phyloP scores from a whole-genome alignment of 2,888 invertebrate species.

The Malthinus seriepunctatus region DNA sequence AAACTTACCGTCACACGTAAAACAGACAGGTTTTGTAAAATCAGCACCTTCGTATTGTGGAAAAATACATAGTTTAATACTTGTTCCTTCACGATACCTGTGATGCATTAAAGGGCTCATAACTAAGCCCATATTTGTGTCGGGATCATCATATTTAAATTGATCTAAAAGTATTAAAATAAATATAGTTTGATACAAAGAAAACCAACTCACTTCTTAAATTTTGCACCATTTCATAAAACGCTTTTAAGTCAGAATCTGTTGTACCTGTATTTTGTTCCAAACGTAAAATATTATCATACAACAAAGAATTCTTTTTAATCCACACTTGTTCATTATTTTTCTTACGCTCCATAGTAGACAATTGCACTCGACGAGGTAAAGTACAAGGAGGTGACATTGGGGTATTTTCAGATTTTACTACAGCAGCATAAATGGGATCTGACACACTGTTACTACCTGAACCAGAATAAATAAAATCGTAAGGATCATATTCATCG shows the following conservation, averaged over 20 bases:
- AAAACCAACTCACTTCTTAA: slow-evolving; percentile 67
- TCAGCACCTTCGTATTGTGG: slow-evolving; percentile 58
- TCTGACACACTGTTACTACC: slow-evolving; percentile 67
- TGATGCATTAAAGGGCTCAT: slow-evolving; percentile 86
- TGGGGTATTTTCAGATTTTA: slow-evolving; percentile 59
- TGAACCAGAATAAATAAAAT: slow-evolving; percentile 68
- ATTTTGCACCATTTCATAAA: slow-evolving; percentile 80
- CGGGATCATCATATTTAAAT: slow-evolving; percentile 73
- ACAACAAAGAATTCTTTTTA: slow-evolving; percentile 64
- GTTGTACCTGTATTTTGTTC: slow-evolving; percentile 57
- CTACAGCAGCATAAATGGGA: slow-evolving; percentile 71
- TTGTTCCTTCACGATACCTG: slow-evolving; percentile 75
- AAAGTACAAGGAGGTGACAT: slow-evolving; percentile 56
- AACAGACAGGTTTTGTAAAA: slow-evolving; percentile 69
- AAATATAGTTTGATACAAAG: slow-evolving; percentile 7
- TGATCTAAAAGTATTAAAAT: slow-evolving; percentile 58
- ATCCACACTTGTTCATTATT: slow-evolving; percentile 45
- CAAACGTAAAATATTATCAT: slow-evolving; percentile 69
- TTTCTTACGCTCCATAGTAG: slow-evolving; percentile 56
- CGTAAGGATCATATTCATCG: slow-evolving; percentile 78
- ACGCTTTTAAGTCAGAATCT: slow-evolving; percentile 79
- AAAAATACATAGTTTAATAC: slow-evolving; percentile 87
- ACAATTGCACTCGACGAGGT: slow-evolving; percentile 62
- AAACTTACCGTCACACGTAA: slow-evolving; percentile 87
- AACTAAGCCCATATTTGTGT: slow-evolving; percentile 86